Evolutionary conservation across 2,888 invertebrate species (phyloP).

Genomic region (Germaria angustata): DNA sequence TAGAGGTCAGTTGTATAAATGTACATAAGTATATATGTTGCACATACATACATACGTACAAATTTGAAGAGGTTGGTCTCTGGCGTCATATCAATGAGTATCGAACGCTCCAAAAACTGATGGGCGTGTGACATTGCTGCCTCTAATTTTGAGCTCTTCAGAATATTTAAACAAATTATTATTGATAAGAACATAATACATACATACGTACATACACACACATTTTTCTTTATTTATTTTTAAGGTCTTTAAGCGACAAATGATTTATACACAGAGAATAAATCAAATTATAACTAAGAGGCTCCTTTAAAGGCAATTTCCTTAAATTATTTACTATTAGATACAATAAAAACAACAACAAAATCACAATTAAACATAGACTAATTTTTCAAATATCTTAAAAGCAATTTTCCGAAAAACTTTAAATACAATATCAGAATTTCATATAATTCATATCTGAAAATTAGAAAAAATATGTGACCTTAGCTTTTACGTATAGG

Average conservation of each 20-base stretch:
- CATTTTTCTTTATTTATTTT: conserved; percentile 14
- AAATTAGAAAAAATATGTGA: no score
- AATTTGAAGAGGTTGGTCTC: conserved; percentile 69
- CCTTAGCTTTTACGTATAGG: no score
- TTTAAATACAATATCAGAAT: no score
- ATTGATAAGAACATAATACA: conserved; percentile 62
- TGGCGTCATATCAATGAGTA: conserved; percentile 66
- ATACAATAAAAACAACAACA: no score
- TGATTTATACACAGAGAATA: conserved; percentile 54
- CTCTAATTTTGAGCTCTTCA: conserved; percentile 72
- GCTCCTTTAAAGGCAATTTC: no score
- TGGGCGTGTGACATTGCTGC: conserved; percentile 79
- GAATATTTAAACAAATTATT: conserved; percentile 64
- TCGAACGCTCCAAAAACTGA: conserved; percentile 75
- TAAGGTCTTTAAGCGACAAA: conserved; percentile 55
- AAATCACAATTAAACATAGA: no score
- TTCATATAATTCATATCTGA: no score
- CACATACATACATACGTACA: conserved; percentile 41
- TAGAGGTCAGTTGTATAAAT: conserved; percentile 56
- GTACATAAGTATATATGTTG: neutral
- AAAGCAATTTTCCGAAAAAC: no score
- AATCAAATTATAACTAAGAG: neutral
- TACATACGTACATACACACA: no score
- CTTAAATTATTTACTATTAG: no score
- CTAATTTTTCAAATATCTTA: no score